Evolutionary conservation across 2,888 invertebrate species (phyloP).

Genomic region (Flabesymbios commensalis): DNA sequence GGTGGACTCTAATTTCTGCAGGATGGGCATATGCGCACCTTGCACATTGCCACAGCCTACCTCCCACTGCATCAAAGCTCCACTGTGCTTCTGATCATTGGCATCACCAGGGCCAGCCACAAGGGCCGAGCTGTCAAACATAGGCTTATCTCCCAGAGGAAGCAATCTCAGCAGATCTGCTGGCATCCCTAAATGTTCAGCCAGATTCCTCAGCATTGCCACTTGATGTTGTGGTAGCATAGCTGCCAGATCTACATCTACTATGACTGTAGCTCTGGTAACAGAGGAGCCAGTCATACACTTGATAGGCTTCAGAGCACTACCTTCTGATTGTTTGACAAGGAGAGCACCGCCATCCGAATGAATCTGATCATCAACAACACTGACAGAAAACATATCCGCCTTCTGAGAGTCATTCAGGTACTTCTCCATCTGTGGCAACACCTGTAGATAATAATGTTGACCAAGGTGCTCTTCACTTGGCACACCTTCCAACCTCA

Average conservation of each 20-base stretch:
- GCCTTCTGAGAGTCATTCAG: slow-evolving; percentile 62
- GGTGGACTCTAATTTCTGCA: slow-evolving; percentile 73
- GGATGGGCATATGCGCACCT: slow-evolving; percentile 69
- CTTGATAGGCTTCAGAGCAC: slow-evolving; percentile 4
- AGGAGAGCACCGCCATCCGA: slow-evolving; percentile 30
- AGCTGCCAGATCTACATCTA: slow-evolving; percentile 71
- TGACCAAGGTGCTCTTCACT: slow-evolving; percentile 67
- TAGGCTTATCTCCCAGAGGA: slow-evolving; percentile 45
- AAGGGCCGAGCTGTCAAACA: slow-evolving; percentile 53
- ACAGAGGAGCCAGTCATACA: slow-evolving; percentile 62
- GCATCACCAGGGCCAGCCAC: slow-evolving; percentile 56
- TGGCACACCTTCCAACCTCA: slow-evolving; percentile 78
- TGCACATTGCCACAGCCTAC: slow-evolving; percentile 78
- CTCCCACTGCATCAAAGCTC: slow-evolving; percentile 61
- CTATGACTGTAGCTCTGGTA: slow-evolving; percentile 70
- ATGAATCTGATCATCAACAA: slow-evolving; percentile 57
- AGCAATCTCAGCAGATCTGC: slow-evolving; percentile 48
- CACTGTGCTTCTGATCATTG: slow-evolving; percentile 38
- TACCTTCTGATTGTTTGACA: slow-evolving; percentile 39
- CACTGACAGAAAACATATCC: slow-evolving; percentile 71
- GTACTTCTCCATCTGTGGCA: slow-evolving; percentile 37
- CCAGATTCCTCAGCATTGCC: slow-evolving; percentile 44
- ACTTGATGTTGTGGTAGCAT: slow-evolving; percentile 71
- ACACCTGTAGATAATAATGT: slow-evolving; percentile 66
- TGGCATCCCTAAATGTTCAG: slow-evolving; percentile 46